Base-by-base conservation (phyloP, 2,888 invertebrate genomes). In the Torymus aiolomorphi region DNA sequence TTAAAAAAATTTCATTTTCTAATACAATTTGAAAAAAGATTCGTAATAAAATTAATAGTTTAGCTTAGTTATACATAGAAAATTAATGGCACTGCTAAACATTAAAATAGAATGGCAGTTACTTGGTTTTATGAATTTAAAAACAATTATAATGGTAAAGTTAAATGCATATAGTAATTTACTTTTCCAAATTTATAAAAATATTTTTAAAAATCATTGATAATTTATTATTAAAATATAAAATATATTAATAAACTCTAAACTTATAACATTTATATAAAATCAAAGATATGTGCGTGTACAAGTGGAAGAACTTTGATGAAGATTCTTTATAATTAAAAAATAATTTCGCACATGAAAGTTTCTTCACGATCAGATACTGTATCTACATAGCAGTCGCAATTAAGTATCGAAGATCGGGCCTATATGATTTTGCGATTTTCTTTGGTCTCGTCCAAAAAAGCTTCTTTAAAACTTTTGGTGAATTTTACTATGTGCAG, bases 371-470 rank as follows among this genome's bases (percentile, higher is more conserved):
- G 24, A 73, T 73, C 20, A 54, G 12, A 20, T 42, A 14, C 62
- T 77, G 16, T 61, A 57, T 62, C 13, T 62, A 63, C 4, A 54
- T 31, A 74, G 76, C 65, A 79, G 71, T 70, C 65, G 62, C 51
- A 70, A 79, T 70, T 79, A 74, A 75, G 75, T 78, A 80, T 80
- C 78, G 75, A 82, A 78, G 72, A 82, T 76, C 54, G 75, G 72
- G 78, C 80, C 80, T 80, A 69, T 65, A 13, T 77, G 42, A 42
- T 71, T 78, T 76, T 67, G 65, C 63, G 66, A 78, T 76, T 80
- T 77, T 82, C 82, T 82, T 82, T 86, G 86, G 86, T 85, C 80
- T 85, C 83, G 74, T 85, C 82, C 84, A 83, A 83, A 81, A 85
- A 84, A 83, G 82, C 83, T 84, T 84, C 77, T 69, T 72, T 74